Percentiles rank a stretch among this genome's conserved stretches.
phyloP scores from a whole-genome alignment of 2,113 vertebrate species.

The Hepsetus odoe region DNA sequence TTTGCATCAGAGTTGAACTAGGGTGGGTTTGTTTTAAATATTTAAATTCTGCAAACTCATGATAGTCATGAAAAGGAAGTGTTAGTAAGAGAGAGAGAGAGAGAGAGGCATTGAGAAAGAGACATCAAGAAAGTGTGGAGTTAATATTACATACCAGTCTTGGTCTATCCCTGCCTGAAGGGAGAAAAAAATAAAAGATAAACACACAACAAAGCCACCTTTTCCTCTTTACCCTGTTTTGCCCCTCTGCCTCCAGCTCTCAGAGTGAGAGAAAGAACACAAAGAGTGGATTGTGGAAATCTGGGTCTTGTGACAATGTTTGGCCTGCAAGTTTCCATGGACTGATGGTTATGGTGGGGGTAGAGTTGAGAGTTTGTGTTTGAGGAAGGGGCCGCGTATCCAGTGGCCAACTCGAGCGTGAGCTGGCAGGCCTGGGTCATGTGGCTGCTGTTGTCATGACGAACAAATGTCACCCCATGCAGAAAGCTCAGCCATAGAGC shows the following conservation, averaged over 20 bases:
- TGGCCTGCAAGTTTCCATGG: constrained; percentile 51
- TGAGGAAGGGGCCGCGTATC: constrained; percentile 37
- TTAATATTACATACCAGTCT: neutral
- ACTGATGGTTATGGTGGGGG: constrained; percentile 36
- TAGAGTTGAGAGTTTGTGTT: neutral
- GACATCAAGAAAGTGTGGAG: neutral
- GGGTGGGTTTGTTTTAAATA: too few species aligned
- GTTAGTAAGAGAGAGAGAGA: neutral
- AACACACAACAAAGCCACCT: constrained; percentile 53
- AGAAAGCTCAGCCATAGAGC: constrained; percentile 23
- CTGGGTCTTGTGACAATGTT: constrained; percentile 76
- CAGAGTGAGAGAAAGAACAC: constrained; percentile 56
- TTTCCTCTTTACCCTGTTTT: constrained; percentile 9
- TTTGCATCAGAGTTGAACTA: too few species aligned
- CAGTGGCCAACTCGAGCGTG: constrained; percentile 49
- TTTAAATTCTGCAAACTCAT: too few species aligned
- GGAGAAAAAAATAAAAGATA: constrained; percentile 11
- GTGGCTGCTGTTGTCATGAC: constrained; percentile 60
- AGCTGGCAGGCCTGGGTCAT: constrained; percentile 56
- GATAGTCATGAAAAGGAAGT: neutral
- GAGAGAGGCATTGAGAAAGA: neutral
- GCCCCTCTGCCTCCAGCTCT: constrained; percentile 33
- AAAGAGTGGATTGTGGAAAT: constrained; percentile 74
- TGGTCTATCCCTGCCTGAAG: neutral
- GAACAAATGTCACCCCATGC: constrained; percentile 46